Evolutionary conservation across 2,113 vertebrate species (phyloP).

Genomic region (Antechinus flavipes): DNA sequence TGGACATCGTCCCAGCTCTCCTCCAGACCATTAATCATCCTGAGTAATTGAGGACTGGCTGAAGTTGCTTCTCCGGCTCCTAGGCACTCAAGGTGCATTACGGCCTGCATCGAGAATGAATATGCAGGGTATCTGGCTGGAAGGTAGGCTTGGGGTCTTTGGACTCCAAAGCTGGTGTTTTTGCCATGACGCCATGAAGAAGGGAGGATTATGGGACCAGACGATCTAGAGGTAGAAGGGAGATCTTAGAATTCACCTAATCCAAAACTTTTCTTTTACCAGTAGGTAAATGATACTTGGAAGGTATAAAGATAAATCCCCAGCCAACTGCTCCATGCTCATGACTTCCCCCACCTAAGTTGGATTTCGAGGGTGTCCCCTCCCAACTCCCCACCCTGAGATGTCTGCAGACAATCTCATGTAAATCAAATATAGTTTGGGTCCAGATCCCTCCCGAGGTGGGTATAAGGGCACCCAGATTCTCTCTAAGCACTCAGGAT

Average conservation of each 20-base stretch:
- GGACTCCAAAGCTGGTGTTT: background rate
- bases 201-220: background rate
- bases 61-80: background rate
- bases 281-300: background rate
- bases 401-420: background rate
- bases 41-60: background rate
- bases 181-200: background rate
- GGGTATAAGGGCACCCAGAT: background rate
- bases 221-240: background rate
- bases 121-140: background rate
- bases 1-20: background rate
- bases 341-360: background rate
- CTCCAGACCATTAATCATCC: background rate
- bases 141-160: background rate
- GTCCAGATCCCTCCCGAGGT: background rate
- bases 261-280: background rate
- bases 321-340: background rate
- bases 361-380: background rate
- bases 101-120: background rate
- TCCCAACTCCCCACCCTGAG: background rate
- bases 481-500: background rate
- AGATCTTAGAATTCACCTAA: background rate
- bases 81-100: background rate
- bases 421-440: background rate
- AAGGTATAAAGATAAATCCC: background rate